These are phyloP conservation scores for Diplogasteroides magnus DNA, from an alignment of 1,140 invertebrate genomes.

Conservation along the genomic window DNA sequence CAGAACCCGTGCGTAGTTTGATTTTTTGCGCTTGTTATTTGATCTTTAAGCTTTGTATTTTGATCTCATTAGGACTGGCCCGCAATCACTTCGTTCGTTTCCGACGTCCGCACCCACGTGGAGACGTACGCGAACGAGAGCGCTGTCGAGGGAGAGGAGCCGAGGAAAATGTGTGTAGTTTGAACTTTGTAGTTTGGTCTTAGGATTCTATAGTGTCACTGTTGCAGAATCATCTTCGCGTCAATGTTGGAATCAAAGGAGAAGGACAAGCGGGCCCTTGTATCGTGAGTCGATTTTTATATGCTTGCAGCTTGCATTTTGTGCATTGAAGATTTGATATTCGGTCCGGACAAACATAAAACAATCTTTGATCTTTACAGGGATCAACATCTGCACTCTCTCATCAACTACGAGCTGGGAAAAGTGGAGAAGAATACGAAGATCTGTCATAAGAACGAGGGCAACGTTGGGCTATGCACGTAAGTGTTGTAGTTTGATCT, in stretches of 20 bases:
- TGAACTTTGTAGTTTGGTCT: neutral
- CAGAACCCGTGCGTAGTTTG: constrained; percentile 22
- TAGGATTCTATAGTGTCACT: neutral
- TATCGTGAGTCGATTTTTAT: constrained; percentile 3
- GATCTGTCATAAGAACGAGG: constrained; percentile 32
- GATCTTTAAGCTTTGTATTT: constrained; percentile 7
- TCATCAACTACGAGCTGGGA: constrained; percentile 38
- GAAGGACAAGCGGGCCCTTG: constrained; percentile 25
- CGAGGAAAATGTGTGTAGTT: constrained; percentile 7
- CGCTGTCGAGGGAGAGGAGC: constrained; percentile 5
- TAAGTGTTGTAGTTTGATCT: too few relatives aligned
- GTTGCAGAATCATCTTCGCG: constrained; percentile 25
- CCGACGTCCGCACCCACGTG: constrained; percentile 32
- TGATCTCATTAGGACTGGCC: constrained; percentile 20
- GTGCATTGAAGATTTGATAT: too few relatives aligned
- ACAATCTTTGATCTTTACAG: neutral
- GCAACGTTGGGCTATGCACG: constrained; percentile 12
- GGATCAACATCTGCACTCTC: constrained; percentile 18
- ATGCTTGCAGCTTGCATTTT: neutral
- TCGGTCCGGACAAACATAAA: too few relatives aligned
- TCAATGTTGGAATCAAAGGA: constrained; percentile 22
- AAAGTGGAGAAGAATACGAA: constrained; percentile 30
- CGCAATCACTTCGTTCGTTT: constrained; percentile 24
- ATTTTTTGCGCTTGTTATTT: too few relatives aligned
- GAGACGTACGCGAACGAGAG: constrained; percentile 25